phyloP scores from a whole-genome alignment of 2,113 vertebrate species.

The Spilogale gracilis region DNA sequence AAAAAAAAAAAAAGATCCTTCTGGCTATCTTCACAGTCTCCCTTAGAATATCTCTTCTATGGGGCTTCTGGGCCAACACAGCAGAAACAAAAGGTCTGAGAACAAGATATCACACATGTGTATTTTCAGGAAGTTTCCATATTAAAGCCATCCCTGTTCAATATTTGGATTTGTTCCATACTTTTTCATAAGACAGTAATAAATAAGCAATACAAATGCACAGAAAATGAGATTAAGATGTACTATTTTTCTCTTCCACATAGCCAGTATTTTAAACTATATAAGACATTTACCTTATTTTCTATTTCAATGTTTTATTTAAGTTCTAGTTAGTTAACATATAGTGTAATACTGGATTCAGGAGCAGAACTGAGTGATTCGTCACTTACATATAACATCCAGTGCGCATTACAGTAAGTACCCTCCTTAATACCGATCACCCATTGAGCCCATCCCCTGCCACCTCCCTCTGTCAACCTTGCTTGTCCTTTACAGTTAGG shows the following conservation, averaged over 20 bases:
- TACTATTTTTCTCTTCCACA: not conserved
- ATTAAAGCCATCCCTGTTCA: not conserved
- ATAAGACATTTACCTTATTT: not conserved
- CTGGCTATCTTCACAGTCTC: not conserved
- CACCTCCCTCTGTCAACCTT: no score
- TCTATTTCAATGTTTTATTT: no score
- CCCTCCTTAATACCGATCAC: no score
- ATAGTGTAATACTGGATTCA: no score
- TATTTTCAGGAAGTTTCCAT: not conserved
- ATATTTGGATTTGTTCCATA: not conserved
- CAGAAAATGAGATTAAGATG: not conserved
- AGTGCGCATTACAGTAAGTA: no score
- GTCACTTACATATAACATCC: no score
- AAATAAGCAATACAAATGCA: not conserved
- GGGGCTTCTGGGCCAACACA: not conserved
- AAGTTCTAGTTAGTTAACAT: no score
- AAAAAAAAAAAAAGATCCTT: not conserved
- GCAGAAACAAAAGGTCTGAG: not conserved
- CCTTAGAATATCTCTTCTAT: not conserved
- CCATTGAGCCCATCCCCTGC: no score
- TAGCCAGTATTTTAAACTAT: not conserved
- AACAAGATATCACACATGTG: not conserved
- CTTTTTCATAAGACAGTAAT: constrained; percentile 9
- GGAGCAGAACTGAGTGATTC: no score
- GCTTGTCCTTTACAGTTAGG: no score